These are phyloP conservation scores for Epirrhoe tristata DNA, from an alignment of 2,888 invertebrate genomes.

Conservation along the genomic window DNA sequence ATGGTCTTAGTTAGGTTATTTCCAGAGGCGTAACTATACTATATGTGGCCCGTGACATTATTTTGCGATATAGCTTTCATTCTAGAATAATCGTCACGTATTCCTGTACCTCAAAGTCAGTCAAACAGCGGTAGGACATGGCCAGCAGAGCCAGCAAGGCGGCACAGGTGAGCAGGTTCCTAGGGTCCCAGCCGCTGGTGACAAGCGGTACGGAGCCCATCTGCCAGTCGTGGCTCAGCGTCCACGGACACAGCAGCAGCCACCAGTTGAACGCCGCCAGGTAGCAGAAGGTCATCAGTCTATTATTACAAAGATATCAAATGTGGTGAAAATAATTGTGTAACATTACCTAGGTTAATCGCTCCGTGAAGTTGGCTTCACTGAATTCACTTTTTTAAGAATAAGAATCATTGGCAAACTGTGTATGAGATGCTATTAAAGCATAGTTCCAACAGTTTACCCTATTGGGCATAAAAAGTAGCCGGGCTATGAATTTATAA, in stretches of 20 bases:
- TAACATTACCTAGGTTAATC: too few relatives aligned
- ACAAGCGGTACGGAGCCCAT: conserved; percentile 94
- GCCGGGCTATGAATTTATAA: too few relatives aligned
- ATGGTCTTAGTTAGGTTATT: too few relatives aligned
- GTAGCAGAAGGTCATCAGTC: conserved; percentile 69
- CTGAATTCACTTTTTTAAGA: too few relatives aligned
- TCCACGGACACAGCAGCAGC: conserved; percentile 92
- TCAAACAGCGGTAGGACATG: conserved; percentile 86
- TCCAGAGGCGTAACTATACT: too few relatives aligned
- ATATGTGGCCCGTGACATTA: too few relatives aligned
- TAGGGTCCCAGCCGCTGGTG: conserved; percentile 87
- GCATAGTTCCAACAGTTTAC: too few relatives aligned
- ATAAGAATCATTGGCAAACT: too few relatives aligned
- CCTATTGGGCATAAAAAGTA: too few relatives aligned
- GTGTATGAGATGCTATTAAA: too few relatives aligned
- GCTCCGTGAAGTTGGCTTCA: too few relatives aligned
- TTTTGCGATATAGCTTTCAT: not conserved
- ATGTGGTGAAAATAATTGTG: too few relatives aligned
- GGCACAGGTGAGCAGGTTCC: conserved; percentile 90
- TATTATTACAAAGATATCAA: not conserved
- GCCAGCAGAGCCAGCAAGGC: conserved; percentile 87
- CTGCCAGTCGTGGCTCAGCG: conserved; percentile 95
- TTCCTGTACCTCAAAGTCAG: conserved; percentile 88
- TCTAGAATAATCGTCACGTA: not conserved
- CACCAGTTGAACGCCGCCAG: conserved; percentile 93